Base-by-base conservation (phyloP, 1,140 invertebrate genomes). In the Meteorus sp. region DNA sequence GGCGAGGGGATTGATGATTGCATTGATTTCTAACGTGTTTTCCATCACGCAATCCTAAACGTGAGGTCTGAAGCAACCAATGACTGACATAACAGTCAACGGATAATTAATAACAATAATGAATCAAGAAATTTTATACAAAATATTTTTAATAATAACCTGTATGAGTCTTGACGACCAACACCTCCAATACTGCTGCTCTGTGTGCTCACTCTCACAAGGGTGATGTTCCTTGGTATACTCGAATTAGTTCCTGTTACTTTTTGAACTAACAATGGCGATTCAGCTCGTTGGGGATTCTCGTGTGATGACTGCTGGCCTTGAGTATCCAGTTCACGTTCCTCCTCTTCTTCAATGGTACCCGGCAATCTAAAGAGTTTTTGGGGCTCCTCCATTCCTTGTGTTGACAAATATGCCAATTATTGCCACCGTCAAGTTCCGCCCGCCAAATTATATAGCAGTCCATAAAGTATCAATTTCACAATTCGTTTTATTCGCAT, bases 281-380 rank as follows among this genome's bases (percentile, higher is more conserved):
- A 77, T 51, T 76, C 76, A 6, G 63, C 61, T 7, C 65, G 61
- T 19, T 50, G 62, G 9, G 63, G 56, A 43, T 53, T 64, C 2
- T 65, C 68, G 11, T 67, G 63, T 15, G 3, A 13, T 31, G 39
- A 37, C 2, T 23, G 17, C 5, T 47, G 2, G 11, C 31, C 53
- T 19, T 55, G 50, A 11, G 27, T 27, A n/a, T 67, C 62, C 6
- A 23, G 33, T 2, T 60, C 62, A 33, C 61, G 59, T 39, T 71
- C 67, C 25, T 78, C 75, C 48, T 76, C 75, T 29, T 78, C 77
- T 58, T 78, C 76, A 48, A 76, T 76, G 11, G 72, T 75, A 0
- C 76, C 75, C 2, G 77, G 76, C 20, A 76, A 64, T 20, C 68
- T 73, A 51, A 79, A 79, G 8, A 78, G 62, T 53, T 78, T 77